These are phyloP conservation scores for Tetheella fluctuosa DNA, from an alignment of 2,888 invertebrate genomes.

Conservation along the genomic window DNA sequence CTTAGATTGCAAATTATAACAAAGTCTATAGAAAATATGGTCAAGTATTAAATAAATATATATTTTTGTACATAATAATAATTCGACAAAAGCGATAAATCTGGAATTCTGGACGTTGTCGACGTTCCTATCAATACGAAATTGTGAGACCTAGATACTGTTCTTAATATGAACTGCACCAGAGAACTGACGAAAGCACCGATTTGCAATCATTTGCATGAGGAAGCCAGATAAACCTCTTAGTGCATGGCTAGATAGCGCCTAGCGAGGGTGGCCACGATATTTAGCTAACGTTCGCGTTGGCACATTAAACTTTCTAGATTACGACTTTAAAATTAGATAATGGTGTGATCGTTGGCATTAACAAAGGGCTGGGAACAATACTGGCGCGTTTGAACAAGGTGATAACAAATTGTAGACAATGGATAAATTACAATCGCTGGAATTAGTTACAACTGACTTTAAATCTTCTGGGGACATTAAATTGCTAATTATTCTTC, in stretches of 20 bases:
- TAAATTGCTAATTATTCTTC: not conserved
- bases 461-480: not conserved
- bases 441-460: not conserved
- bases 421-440: not conserved
- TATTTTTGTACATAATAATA: no score
- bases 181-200: constrained; percentile 56
- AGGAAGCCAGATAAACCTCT: constrained; percentile 65
- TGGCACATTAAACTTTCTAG: constrained; percentile 39
- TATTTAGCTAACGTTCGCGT: constrained; percentile 27
- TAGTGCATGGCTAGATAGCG: constrained; percentile 52
- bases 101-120: not conserved
- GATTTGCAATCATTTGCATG: constrained; percentile 75
- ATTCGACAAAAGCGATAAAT: no score
- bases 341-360: constrained; percentile 9
- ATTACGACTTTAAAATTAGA: constrained; percentile 31
- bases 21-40: no score
- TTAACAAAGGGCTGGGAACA: constrained; percentile 8
- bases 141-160: not conserved
- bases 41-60: no score
- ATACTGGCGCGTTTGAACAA: not conserved
- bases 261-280: constrained; percentile 53
- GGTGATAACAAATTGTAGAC: constrained; percentile 6
- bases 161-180: constrained; percentile 13
- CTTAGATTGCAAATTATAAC: no score
- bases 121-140: not conserved